Evolutionary conservation across 2,797 vertebrate genomes (phyloP).

Genomic region (Sphaeramia orbicularis): DNA sequence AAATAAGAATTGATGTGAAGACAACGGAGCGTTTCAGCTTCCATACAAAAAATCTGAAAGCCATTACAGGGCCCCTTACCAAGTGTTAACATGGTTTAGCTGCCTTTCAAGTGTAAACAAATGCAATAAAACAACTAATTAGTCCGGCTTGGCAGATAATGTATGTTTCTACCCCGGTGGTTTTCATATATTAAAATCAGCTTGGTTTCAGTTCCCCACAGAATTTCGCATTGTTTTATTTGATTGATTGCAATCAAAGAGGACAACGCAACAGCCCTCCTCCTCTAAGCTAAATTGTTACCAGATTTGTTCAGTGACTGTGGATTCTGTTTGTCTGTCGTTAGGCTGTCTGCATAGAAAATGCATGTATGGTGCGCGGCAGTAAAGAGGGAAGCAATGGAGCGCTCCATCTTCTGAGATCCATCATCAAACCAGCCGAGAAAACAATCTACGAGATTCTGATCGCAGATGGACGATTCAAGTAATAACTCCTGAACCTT

Average conservation of each 20-base stretch:
- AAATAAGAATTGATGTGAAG: conserved; percentile 18
- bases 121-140: conserved; percentile 50
- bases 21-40: neutral
- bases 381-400: conserved; percentile 95
- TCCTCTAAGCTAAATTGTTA: conserved; percentile 21
- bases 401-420: conserved; percentile 89
- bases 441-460: conserved; percentile 88
- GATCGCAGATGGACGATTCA: conserved; percentile 91
- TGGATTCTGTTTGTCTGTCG: conserved; percentile 18
- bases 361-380: conserved; percentile 94
- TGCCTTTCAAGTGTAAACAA: conserved; percentile 44
- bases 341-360: conserved; percentile 96
- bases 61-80: conserved; percentile 13
- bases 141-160: conserved; percentile 35
- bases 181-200: conserved; percentile 26
- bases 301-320: conserved; percentile 23
- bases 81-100: conserved; percentile 36
- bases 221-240: conserved; percentile 11
- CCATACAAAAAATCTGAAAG: conserved; percentile 39
- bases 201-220: conserved; percentile 25
- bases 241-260: conserved; percentile 47
- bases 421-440: conserved; percentile 91
- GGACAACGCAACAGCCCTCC: conserved; percentile 2
- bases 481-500: conserved; percentile 76
- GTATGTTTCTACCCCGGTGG: conserved; percentile 7